Conservation (phyloP, 2,888 invertebrate genomes). For the Rambutsinella grinnellia region DNA sequence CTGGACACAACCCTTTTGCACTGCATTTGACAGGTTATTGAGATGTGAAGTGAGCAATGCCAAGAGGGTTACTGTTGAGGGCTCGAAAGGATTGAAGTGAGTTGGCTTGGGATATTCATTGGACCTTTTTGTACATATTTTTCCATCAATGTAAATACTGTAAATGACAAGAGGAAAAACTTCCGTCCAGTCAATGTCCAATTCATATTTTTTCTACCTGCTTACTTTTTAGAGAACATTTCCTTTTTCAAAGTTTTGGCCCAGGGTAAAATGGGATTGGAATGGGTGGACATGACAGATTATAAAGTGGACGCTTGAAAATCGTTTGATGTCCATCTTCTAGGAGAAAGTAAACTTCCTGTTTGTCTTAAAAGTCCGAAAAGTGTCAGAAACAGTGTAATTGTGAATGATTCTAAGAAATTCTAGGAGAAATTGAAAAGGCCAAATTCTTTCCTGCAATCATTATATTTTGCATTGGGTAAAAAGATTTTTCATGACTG, state of each 20-base stretch:
- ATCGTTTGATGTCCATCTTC: not conserved
- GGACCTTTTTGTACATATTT: too few species aligned
- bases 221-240: not conserved
- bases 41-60: not conserved
- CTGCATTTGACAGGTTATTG: slow-evolving; percentile 27
- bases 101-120: too few species aligned
- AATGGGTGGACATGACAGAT: not conserved
- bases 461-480: too few species aligned
- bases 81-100: too few species aligned
- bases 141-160: not conserved
- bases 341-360: not conserved
- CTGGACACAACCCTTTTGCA: not conserved
- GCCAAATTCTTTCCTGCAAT: too few species aligned
- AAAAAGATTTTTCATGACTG: too few species aligned
- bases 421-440: too few species aligned
- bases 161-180: not conserved
- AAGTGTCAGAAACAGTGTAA: too few species aligned
- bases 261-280: not conserved
- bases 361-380: not conserved
- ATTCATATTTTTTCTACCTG: not conserved
- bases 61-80: slow-evolving; percentile 3
- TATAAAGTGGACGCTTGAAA: not conserved
- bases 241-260: too few species aligned
- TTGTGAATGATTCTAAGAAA: too few species aligned
- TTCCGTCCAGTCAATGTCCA: not conserved